Evolutionary conservation across 2,888 invertebrate species (phyloP).

Genomic region (Micropterix aruncella): DNA sequence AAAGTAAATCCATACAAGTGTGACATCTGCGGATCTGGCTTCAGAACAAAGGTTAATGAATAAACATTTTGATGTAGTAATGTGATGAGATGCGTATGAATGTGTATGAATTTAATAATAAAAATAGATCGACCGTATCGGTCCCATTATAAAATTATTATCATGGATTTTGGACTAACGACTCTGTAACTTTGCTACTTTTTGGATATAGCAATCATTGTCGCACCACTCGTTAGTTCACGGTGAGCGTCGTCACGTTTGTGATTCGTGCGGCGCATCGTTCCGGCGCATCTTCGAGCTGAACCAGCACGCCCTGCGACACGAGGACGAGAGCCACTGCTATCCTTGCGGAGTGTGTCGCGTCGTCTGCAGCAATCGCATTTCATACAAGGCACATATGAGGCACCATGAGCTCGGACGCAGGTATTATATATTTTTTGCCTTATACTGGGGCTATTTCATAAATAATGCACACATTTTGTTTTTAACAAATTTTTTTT

Average conservation of each 20-base stretch:
- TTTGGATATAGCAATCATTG: constrained; percentile 11
- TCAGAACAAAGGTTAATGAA: constrained; percentile 11
- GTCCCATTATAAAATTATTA: no score
- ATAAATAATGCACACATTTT: no score
- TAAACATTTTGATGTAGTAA: no score
- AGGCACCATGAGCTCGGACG: constrained; percentile 10
- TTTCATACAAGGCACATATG: constrained; percentile 12
- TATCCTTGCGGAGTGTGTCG: constrained; percentile 11
- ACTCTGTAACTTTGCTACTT: no score
- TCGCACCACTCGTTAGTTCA: constrained; percentile 13
- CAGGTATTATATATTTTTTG: no score
- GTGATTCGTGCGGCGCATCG: constrained; percentile 13
- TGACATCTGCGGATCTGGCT: constrained; percentile 13
- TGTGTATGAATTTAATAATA: neutral
- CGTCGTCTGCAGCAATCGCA: constrained; percentile 11
- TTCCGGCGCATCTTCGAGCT: constrained; percentile 14
- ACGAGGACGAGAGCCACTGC: constrained; percentile 10
- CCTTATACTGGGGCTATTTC: no score
- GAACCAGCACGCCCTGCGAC: constrained; percentile 11
- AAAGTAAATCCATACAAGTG: constrained; percentile 13
- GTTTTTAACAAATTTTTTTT: no score
- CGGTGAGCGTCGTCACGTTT: constrained; percentile 10
- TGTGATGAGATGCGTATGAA: neutral
- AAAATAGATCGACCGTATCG: neutral
- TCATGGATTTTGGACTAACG: no score